Conservation (phyloP, 2,888 invertebrate genomes). For the Stenichneumon culpator region DNA sequence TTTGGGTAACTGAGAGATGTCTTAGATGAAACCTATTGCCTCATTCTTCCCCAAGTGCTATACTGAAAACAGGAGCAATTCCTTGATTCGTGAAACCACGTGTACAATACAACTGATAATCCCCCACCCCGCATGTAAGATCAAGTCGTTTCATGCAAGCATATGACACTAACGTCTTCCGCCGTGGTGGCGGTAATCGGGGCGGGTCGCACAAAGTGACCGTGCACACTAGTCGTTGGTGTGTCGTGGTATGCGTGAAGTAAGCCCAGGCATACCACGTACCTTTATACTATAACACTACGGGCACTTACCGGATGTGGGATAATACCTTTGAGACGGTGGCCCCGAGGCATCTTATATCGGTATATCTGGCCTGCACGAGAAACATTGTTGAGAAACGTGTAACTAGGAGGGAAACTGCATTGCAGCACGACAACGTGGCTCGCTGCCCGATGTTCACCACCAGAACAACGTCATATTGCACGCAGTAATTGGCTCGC, state of each 20-base stretch:
- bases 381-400: constrained; percentile 56
- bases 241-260: constrained; percentile 26
- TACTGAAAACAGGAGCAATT: background rate
- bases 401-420: constrained; percentile 51
- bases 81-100: constrained; percentile 44
- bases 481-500: constrained; percentile 76
- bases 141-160: constrained; percentile 50
- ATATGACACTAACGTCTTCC: constrained; percentile 54
- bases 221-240: constrained; percentile 35
- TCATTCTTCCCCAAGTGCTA: background rate
- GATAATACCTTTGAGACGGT: constrained; percentile 58
- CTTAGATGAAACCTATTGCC: background rate
- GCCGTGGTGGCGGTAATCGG: constrained; percentile 46
- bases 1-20: background rate
- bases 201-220: constrained; percentile 31
- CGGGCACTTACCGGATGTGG: constrained; percentile 59
- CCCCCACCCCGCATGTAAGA: constrained; percentile 32
- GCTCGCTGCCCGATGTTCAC: constrained; percentile 55
- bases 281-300: background rate
- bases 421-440: constrained; percentile 33
- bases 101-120: constrained; percentile 53
- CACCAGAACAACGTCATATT: constrained; percentile 71
- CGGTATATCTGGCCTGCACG: constrained; percentile 37
- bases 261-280: background rate
- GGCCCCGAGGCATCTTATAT: constrained; percentile 37